Base-by-base conservation (phyloP, 2,797 vertebrate genomes). In the Sebastes aleutianus region DNA sequence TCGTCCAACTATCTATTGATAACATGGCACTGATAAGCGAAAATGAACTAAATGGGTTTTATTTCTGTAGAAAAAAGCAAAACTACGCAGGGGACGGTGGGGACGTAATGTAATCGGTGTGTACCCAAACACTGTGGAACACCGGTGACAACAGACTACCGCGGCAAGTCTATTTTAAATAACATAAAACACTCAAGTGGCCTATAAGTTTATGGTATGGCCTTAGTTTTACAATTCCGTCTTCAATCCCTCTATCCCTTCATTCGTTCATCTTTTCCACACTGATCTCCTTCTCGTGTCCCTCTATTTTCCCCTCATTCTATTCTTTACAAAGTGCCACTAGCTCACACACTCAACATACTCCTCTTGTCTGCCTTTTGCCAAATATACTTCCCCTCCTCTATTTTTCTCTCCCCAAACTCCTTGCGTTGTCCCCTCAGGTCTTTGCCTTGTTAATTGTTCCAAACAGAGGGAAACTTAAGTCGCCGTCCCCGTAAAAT, bases 401-500 rank as follows among this genome's bases (percentile, higher is more conserved):
- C 47, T 6, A 24, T 79, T 62, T 79, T 71, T 65, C 54, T 59
- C 54, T 71, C 66, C 34, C 13, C 11, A 31, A 16, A 76, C 76
- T 69, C 58, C 36, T 75, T 78, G 43, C 61, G 61, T 61, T 79
- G 43, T 65, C 68, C 76, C 80, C 73, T 78, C 80, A 73, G 75
- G 85, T 86, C 80, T 77, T 77, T 81, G 72, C 68, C 59, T 85
- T 65, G 83, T 85, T 91, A 91, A 91, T 89, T 89, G 85, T 84
- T 90, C 65, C 77, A 89, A 91, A 90, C 72, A 78, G 66, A 75
- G 61, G 61, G 57, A 70, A 87, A 88, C 88, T 92, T 88, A 88
- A 88, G 82, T 85, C 29, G 59, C 85, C 82, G 78, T 70, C 78
- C 85, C 85, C 66, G 61, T 93, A 85, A 93, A 93, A 94, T 83